A percentile compares a stretch with the other conserved stretches of the same genome.
Conservation (phyloP, 1,140 invertebrate genomes). For the Papilio polyxenes region DNA sequence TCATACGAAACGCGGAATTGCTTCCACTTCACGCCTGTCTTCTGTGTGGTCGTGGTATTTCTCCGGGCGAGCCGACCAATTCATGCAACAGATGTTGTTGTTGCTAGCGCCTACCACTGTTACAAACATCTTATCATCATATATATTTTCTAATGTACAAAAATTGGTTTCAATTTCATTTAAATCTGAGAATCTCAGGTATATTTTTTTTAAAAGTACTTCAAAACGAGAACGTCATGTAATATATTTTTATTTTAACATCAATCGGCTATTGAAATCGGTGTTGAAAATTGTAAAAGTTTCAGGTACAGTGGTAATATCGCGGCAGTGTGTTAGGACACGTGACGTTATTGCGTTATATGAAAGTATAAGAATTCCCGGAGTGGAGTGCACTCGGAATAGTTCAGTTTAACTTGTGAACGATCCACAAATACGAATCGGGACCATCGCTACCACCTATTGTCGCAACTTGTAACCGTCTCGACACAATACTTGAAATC, state of each 20-base stretch:
- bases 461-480: slow-evolving; percentile 36
- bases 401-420: slow-evolving; percentile 58
- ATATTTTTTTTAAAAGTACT: not conserved
- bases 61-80: no score
- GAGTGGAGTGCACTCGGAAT: slow-evolving; percentile 56
- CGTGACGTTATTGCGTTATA: slow-evolving; percentile 65
- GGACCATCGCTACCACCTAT: slow-evolving; percentile 40
- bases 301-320: slow-evolving; percentile 54
- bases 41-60: no score
- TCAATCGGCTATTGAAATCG: slow-evolving; percentile 44
- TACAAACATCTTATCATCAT: no score
- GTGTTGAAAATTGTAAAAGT: slow-evolving; percentile 55
- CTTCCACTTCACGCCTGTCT: no score
- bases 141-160: no score
- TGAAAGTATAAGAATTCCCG: slow-evolving; percentile 63
- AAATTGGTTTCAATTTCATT: no score
- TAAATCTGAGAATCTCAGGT: no score
- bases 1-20: no score
- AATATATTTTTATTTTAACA: slow-evolving; percentile 39
- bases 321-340: slow-evolving; percentile 46
- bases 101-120: no score
- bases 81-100: no score
- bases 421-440: slow-evolving; percentile 57
- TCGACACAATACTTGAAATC: slow-evolving; percentile 38
- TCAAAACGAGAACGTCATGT: not conserved